These are phyloP conservation scores for Magallana ariakensis DNA, from an alignment of 1,140 invertebrate species.

Conservation along the genomic window DNA sequence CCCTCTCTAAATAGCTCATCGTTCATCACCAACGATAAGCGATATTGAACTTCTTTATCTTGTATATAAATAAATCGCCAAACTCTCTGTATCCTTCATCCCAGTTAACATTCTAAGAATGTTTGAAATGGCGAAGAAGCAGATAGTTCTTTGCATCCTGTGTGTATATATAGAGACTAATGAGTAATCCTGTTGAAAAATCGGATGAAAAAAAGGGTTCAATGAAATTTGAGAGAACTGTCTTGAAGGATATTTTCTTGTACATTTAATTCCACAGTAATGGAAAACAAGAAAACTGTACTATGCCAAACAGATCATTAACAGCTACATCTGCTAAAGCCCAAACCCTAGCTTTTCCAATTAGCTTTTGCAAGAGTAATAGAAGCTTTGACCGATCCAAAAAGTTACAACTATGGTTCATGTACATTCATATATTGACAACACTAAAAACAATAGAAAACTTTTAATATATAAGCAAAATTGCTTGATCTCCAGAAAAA, in stretches of 20 bases:
- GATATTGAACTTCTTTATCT: slow-evolving; percentile 33
- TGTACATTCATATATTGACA: too few relatives aligned
- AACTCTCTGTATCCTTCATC: slow-evolving; percentile 26
- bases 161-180: neutral
- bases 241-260: neutral
- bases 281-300: neutral
- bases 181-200: slow-evolving; percentile 24
- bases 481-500: too few relatives aligned
- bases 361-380: too few relatives aligned
- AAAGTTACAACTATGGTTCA: too few relatives aligned
- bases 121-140: neutral
- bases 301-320: too few relatives aligned
- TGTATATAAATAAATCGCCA: slow-evolving; percentile 35
- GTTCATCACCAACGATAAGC: slow-evolving; percentile 8
- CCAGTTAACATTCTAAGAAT: slow-evolving; percentile 37
- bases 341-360: too few relatives aligned
- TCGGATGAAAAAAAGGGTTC: neutral
- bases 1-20: slow-evolving; percentile 29
- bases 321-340: too few relatives aligned
- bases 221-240: neutral
- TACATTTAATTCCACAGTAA: slow-evolving; percentile 8
- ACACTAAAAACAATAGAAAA: too few relatives aligned
- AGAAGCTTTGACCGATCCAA: too few relatives aligned
- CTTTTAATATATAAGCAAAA: too few relatives aligned
- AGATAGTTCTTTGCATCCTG: slow-evolving; percentile 1